Evolutionary conservation across 1,140 invertebrate genomes (phyloP).

Genomic region (Aleiodes sp.): DNA sequence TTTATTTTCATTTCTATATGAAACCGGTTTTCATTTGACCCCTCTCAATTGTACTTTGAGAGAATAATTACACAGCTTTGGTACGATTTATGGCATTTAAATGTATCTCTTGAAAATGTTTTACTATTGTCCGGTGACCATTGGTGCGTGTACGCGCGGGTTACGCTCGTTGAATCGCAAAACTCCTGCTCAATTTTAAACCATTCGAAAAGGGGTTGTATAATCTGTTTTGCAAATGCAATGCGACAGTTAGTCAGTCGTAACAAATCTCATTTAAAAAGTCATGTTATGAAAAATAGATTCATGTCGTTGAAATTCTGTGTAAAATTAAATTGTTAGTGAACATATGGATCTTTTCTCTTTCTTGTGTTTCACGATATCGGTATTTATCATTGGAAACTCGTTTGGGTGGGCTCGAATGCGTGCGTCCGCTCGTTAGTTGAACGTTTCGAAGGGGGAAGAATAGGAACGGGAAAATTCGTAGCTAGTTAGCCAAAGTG

Average conservation of each 20-base stretch:
- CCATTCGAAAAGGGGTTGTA: constrained; percentile 5
- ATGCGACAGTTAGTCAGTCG: background rate
- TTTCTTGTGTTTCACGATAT: constrained; percentile 21
- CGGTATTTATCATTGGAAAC: constrained; percentile 39
- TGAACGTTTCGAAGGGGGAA: constrained; percentile 47
- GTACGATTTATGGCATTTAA: background rate
- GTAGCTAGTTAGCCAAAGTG: constrained; percentile 52
- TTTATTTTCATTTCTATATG: background rate
- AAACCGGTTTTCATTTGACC: background rate
- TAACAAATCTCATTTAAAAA: constrained; percentile 2
- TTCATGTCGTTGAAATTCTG: background rate
- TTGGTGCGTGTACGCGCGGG: constrained; percentile 11
- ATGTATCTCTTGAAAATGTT: constrained; percentile 2
- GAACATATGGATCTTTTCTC: constrained; percentile 1
- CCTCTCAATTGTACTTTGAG: background rate
- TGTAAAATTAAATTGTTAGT: background rate
- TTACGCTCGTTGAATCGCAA: constrained; percentile 2
- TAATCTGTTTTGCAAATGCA: background rate
- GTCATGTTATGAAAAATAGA: background rate
- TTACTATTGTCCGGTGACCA: constrained; percentile 10
- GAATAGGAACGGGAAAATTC: constrained; percentile 46
- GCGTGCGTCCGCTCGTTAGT: constrained; percentile 51
- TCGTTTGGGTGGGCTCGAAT: constrained; percentile 36
- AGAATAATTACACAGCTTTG: background rate
- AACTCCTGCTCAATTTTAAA: constrained; percentile 11